These are phyloP conservation scores for Glomeris marginata DNA, from an alignment of 2,888 invertebrate genomes.

Conservation along the genomic window DNA sequence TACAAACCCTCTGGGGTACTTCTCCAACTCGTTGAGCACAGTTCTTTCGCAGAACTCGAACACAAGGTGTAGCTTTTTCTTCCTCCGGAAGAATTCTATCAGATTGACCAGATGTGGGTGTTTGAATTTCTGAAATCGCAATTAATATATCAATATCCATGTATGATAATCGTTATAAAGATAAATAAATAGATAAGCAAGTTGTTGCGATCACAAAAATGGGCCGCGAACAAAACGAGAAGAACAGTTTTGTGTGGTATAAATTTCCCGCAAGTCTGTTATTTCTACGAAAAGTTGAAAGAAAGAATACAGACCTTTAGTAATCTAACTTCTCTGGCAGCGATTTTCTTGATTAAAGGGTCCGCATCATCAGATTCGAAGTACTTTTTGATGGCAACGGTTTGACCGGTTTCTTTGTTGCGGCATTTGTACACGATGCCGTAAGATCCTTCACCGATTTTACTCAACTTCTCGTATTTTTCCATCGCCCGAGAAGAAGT, in stretches of 20 bases:
- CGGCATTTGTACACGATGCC: conserved; percentile 93
- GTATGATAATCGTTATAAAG: background rate
- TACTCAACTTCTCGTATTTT: conserved; percentile 77
- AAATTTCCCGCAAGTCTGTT: background rate
- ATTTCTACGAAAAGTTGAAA: conserved; percentile 1
- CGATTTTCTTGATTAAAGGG: conserved; percentile 89
- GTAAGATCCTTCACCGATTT: conserved; percentile 90
- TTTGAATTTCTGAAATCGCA: conserved; percentile 68
- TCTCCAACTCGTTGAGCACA: conserved; percentile 88
- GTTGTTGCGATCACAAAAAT: too few relatives aligned
- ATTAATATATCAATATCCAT: conserved; percentile 19
- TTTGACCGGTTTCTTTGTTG: conserved; percentile 81
- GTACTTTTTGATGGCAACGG: conserved; percentile 94
- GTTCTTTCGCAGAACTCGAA: conserved; percentile 98
- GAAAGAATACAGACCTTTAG: conserved; percentile 51
- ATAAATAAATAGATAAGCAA: background rate
- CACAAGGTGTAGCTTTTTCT: conserved; percentile 87
- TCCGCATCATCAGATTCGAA: conserved; percentile 87
- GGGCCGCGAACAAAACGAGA: background rate
- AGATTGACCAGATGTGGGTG: conserved; percentile 95
- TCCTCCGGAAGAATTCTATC: conserved; percentile 91
- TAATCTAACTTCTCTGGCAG: conserved; percentile 82
- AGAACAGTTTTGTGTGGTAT: background rate
- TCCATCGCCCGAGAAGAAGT: conserved; percentile 13
- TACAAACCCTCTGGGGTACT: conserved; percentile 66